phyloP scores from a whole-genome alignment of 2,797 vertebrate species.

The Takifugu ocellatus region DNA sequence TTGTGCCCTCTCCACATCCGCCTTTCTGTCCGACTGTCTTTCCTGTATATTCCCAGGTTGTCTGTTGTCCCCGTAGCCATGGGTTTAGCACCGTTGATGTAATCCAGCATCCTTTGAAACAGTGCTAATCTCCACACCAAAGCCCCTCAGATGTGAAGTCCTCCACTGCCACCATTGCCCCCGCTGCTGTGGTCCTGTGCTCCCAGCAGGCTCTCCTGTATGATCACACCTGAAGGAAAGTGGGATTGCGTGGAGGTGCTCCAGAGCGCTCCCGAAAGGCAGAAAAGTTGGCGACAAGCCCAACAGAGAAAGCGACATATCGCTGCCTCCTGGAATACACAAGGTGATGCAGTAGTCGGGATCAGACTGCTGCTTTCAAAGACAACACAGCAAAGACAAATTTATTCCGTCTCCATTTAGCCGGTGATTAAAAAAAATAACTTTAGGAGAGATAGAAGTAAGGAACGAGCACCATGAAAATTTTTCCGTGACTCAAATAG shows the following conservation, averaged over 20 bases:
- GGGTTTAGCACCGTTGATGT: conserved; percentile 55
- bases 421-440: too few species aligned
- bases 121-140: conserved; percentile 67
- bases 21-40: conserved; percentile 8
- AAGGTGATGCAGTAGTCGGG: too few species aligned
- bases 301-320: too few species aligned
- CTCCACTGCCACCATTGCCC: conserved; percentile 8
- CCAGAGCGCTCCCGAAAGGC: conserved; percentile 22
- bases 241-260: conserved; percentile 8
- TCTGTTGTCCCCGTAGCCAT: conserved; percentile 43
- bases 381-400: too few species aligned
- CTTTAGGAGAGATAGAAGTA: too few species aligned
- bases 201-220: conserved; percentile 50
- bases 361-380: conserved; percentile 31
- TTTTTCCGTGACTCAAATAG: too few species aligned
- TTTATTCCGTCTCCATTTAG: too few species aligned
- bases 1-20: conserved; percentile 9
- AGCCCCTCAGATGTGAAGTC: conserved; percentile 63
- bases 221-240: conserved; percentile 54
- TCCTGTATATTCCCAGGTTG: conserved; percentile 36
- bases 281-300: conserved; percentile 8
- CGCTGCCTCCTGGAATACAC: too few species aligned
- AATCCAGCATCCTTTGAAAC: conserved; percentile 65
- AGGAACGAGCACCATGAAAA: too few species aligned
- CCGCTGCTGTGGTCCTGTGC: conserved; percentile 20